Percentiles rank a stretch among this genome's conserved stretches.
Conservation (phyloP, 2,797 vertebrate genomes). For the Tenualosa thibaudeaui region DNA sequence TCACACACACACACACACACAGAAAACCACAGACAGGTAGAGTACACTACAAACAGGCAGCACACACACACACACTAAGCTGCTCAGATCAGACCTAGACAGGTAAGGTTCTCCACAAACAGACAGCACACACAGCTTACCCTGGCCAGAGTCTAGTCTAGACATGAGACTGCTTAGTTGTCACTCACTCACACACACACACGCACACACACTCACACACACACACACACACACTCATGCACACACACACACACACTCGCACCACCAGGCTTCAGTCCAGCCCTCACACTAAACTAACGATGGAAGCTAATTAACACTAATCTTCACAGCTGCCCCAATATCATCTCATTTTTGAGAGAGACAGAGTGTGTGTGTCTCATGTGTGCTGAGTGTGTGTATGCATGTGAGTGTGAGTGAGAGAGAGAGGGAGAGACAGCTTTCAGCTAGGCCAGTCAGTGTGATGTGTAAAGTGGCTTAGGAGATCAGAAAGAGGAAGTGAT, state of each 20-base stretch:
- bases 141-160: no score
- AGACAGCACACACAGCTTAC: background rate
- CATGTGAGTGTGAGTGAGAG: background rate
- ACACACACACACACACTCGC: no score
- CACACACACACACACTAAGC: no score
- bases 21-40: no score
- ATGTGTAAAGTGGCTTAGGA: background rate
- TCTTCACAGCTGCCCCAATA: background rate
- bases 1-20: no score
- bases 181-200: background rate
- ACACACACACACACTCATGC: background rate
- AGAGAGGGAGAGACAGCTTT: background rate
- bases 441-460: no score
- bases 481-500: background rate
- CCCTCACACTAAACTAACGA: background rate
- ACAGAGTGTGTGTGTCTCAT: background rate
- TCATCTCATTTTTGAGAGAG: background rate
- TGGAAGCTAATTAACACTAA: constrained; percentile 19
- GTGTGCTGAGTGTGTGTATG: background rate
- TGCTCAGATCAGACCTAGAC: no score
- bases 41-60: no score
- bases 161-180: background rate
- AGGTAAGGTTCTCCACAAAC: background rate
- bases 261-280: background rate
- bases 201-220: background rate